Evolutionary conservation across 2,113 vertebrate genomes (phyloP).

Genomic region (Brachirus orientalis): DNA sequence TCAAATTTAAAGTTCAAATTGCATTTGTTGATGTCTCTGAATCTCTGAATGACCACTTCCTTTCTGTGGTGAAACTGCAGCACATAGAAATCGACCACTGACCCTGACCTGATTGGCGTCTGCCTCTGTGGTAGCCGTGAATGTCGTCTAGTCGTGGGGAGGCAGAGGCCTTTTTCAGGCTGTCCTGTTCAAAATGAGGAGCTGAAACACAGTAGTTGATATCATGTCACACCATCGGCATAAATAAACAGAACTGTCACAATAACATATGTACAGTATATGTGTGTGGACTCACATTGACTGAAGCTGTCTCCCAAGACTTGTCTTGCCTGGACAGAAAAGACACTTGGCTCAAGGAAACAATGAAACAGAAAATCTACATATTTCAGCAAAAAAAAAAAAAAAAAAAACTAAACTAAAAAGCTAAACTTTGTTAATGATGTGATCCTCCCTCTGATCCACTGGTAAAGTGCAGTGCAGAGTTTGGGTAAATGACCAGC

Average conservation of each 20-base stretch:
- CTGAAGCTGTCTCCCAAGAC: conserved; percentile 88
- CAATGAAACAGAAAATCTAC: neutral
- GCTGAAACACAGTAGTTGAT: conserved; percentile 67
- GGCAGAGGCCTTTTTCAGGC: conserved; percentile 71
- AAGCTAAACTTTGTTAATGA: neutral
- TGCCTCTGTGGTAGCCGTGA: conserved; percentile 78
- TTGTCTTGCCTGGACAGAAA: conserved; percentile 85
- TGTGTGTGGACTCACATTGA: conserved; percentile 81
- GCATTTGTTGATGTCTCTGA: no score
- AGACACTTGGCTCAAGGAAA: neutral
- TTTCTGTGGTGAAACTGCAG: neutral
- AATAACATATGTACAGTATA: neutral
- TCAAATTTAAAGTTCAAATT: no score
- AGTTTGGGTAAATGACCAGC: conserved; percentile 20
- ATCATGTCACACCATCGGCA: no score
- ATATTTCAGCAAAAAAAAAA: neutral
- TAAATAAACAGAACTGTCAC: no score
- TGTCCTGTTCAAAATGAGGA: conserved; percentile 79
- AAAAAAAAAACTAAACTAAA: no score
- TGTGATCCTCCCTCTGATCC: no score
- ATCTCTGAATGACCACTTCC: no score
- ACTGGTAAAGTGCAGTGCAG: no score
- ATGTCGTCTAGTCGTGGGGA: conserved; percentile 80
- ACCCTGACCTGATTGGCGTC: conserved; percentile 87
- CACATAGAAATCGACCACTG: neutral